Evolutionary conservation across 2,888 invertebrate genomes (phyloP), one percentile per base, ranked within the genome.

Genomic region (Odontomyia ornata): DNA sequence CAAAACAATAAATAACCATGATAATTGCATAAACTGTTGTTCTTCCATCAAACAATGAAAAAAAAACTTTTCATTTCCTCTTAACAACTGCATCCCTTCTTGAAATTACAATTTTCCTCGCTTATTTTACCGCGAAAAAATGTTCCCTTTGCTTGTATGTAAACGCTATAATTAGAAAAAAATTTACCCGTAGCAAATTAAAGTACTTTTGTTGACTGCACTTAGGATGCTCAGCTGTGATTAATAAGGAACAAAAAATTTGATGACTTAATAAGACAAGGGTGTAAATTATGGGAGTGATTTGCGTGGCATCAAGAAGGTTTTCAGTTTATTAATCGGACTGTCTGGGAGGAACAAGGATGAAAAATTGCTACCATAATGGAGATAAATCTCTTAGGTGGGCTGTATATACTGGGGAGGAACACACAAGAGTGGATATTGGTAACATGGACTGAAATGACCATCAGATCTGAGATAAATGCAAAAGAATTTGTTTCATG

Each of bases 241-340:
- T 71, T 47, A 52, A 47, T 27, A 52, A 21, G 4, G 71, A 27
- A 72, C 28, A 64, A 64, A 69, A 23, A 23, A 25, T 52, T 52
- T 52, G 71, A 72, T 56, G 56, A 27, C 28, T 72, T 72, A 72
- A 72, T 72, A 52, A 27, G 71, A 72, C 71, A 72, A 72, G 52
- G 71, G 71, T 72, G 71, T 72, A 72, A 72, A 72, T 72, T 72
- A 72, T 28, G 52, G 2, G 28, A 72, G 71, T 52, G 47, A 72
- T 72, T 72, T 52, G n/a, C 27, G 71, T 28, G 18, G 47, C n/a
- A 52, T 72, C 71, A 72, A 28, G 56, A 72, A 52, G 52, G n/a
- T 52, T 72, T 72, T 30, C 52, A 11, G 18, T 15, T 28, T 72
- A 72, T 72, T 72, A 72, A 72, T 56, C 71, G 71, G 28, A n/a